Conservation (phyloP, 2,888 invertebrate genomes). For the Malthinus seriepunctatus region DNA sequence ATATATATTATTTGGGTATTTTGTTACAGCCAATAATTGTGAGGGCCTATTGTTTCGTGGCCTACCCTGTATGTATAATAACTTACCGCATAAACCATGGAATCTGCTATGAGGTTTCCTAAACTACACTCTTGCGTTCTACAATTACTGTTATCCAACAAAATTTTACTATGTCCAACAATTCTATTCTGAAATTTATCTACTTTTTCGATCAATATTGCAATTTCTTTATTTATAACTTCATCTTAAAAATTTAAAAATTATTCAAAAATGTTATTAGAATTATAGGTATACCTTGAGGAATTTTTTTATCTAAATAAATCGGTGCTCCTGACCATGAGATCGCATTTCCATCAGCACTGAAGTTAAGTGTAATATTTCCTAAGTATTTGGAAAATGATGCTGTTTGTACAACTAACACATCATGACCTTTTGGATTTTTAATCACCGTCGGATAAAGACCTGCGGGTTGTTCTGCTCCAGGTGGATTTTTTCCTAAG, state of each 20-base stretch:
- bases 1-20: too few relatives aligned
- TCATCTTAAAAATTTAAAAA: conserved; percentile 56
- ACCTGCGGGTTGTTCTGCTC: conserved; percentile 61
- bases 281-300: conserved; percentile 69
- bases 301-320: conserved; percentile 64
- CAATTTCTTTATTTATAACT: conserved; percentile 61
- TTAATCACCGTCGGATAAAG: conserved; percentile 73
- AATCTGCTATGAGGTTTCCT: conserved; percentile 74
- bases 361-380: conserved; percentile 71
- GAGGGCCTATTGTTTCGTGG: too few relatives aligned
- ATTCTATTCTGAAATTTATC: conserved; percentile 58
- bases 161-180: conserved; percentile 64
- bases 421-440: conserved; percentile 59
- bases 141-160: conserved; percentile 61
- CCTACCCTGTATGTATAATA: too few relatives aligned
- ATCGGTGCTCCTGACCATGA: conserved; percentile 73
- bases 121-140: conserved; percentile 70
- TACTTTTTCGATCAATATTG: conserved; percentile 63
- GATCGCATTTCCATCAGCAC: conserved; percentile 66
- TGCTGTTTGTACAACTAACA: conserved; percentile 73
- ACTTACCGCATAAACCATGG: conserved; percentile 60
- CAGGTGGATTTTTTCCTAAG: conserved; percentile 40
- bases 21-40: too few relatives aligned
- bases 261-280: too few relatives aligned
- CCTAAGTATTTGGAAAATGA: conserved; percentile 79